Base-by-base conservation (phyloP, 2,797 vertebrate genomes). In the Picus viridis region DNA sequence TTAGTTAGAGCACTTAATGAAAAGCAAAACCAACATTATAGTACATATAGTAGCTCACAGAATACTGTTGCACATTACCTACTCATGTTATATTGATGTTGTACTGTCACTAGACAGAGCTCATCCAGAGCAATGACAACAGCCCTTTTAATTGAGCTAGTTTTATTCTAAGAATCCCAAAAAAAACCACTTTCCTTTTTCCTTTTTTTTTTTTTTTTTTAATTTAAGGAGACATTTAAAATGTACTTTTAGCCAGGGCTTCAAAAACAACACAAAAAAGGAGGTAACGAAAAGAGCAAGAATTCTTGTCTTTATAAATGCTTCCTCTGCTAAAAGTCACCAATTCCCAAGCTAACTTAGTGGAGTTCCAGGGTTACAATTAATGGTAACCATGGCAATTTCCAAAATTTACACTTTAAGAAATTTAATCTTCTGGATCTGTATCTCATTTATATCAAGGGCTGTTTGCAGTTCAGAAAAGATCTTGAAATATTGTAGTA, bases 1-100 rank as follows among this genome's bases (percentile, higher is more conserved):
- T 92, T 92, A 94, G 95, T 96, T 89, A 96, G 90, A 94, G 94
- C 65, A 73, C 95, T 95, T 96, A 94, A 69, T 89, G 80, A 87
- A 88, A 89, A 91, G 83, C 71, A 79, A 81, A 93, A 89, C 16
- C 80, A 91, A 70, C 61, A 59, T 65, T 43, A 62, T 2, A 83
- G 43, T 14, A 67, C 57, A 68, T 34, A 34, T 34, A 34, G 34
- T 34, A 75, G 47, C 43, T 76, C 63, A 84, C 71, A 86, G 56
- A 10, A 16, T 61, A 91, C 77, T 47, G 56, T 64, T 83, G 88
- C 41, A 62, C 36, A 29, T 74, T 82, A 22, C 16, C 57, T 62
- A 34, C 36, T 72, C 11, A 16, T 58, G 67, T 18, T 84, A 84
- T 9, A 77, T 22, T 36, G 34, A 79, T 30, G 76, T 59, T 88